These are phyloP conservation scores for Diachasma alloeum DNA, from an alignment of 1,140 invertebrate genomes.

Conservation along the genomic window DNA sequence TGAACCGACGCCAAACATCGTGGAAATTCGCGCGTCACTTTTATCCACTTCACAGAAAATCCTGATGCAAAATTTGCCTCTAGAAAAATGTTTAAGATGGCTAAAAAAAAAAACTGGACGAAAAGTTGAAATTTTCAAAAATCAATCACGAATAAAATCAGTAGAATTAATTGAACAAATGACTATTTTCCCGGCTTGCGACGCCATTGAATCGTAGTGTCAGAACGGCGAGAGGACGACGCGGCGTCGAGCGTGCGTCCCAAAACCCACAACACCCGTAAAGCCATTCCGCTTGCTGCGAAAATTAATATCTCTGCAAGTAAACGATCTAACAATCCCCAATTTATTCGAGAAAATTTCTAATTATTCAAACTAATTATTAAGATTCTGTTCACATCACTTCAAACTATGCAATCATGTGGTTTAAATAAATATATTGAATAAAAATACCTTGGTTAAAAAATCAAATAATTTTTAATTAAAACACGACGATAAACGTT, in stretches of 20 bases:
- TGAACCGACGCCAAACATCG: conserved; percentile 21
- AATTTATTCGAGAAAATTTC: background rate
- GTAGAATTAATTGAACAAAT: background rate
- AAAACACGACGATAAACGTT: background rate
- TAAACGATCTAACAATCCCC: background rate
- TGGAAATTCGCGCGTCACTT: conserved; percentile 22
- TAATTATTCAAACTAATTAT: background rate
- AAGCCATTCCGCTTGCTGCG: background rate
- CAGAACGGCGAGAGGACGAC: conserved; percentile 6
- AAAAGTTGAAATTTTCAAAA: background rate
- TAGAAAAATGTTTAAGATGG: background rate
- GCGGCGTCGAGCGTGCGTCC: conserved; percentile 28
- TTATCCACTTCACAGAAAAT: background rate
- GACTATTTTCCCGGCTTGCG: conserved; percentile 12
- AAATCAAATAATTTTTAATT: background rate
- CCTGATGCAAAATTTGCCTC: background rate
- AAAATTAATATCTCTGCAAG: conserved; percentile 31
- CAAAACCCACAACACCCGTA: conserved; percentile 19
- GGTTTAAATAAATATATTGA: background rate
- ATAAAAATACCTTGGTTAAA: background rate
- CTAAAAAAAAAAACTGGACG: background rate
- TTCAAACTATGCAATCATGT: background rate
- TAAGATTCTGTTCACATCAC: background rate
- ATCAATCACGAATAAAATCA: background rate
- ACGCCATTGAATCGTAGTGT: conserved; percentile 23